These are phyloP conservation scores for Bombus ignitus DNA, from an alignment of 1,140 invertebrate genomes.

Conservation along the genomic window DNA sequence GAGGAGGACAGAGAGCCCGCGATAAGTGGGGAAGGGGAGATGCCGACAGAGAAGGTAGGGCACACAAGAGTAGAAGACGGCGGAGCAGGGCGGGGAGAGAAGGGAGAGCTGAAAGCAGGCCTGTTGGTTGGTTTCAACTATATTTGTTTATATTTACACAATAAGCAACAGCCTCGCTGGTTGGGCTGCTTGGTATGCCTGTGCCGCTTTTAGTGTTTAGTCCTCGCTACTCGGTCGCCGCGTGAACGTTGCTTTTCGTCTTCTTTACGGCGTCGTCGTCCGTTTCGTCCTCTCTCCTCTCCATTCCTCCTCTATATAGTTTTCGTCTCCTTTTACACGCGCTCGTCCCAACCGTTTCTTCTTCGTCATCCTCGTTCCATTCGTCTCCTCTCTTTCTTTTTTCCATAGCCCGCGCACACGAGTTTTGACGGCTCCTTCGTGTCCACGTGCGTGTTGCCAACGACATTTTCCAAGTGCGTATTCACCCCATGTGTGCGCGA, in stretches of 20 bases:
- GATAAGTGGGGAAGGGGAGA: slow-evolving; percentile 31
- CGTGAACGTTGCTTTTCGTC: slow-evolving; percentile 65
- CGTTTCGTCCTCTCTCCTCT: slow-evolving; percentile 2
- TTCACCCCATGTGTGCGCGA: slow-evolving; percentile 1
- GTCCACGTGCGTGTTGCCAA: not conserved
- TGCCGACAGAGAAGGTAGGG: slow-evolving; percentile 61
- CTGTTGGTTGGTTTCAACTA: slow-evolving; percentile 83
- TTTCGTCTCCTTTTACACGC: not conserved
- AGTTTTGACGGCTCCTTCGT: not conserved
- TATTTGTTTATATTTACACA: slow-evolving; percentile 84
- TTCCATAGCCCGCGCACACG: not conserved
- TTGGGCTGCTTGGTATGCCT: slow-evolving; percentile 71
- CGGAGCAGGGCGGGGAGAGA: slow-evolving; percentile 30
- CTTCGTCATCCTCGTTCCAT: not conserved
- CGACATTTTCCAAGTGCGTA: not conserved
- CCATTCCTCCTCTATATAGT: not conserved
- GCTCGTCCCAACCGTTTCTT: not conserved
- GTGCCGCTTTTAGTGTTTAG: slow-evolving; percentile 80
- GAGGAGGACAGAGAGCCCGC: slow-evolving; percentile 11
- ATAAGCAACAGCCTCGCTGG: slow-evolving; percentile 82
- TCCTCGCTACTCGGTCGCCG: slow-evolving; percentile 77
- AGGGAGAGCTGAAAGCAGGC: slow-evolving; percentile 79
- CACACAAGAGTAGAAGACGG: slow-evolving; percentile 51
- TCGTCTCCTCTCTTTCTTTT: not conserved
- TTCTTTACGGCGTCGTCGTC: slow-evolving; percentile 17